Evolutionary conservation across 2,888 invertebrate species (phyloP), one percentile per base, ranked within the genome.

Genomic region (Isotomurus palustris): DNA sequence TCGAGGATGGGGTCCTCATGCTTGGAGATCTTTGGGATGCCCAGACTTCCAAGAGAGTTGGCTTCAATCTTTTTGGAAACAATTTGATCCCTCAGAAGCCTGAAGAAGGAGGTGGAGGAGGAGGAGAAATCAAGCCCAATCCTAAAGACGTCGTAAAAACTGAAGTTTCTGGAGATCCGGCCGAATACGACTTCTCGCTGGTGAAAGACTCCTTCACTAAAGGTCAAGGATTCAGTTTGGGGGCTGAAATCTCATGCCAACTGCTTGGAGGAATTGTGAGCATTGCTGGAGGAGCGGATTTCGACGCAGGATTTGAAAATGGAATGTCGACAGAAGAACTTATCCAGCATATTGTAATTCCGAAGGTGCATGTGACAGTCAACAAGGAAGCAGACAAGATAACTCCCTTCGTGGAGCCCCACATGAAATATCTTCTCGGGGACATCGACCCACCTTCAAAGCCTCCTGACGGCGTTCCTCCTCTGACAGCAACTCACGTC

Each of bases 61-160:
- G 54, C 10, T 48, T 47, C 28, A 54, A 54, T 38, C 54, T 54
- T 27, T 54, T 54, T 21, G 54, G 47, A 3, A 25, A 48, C 27
- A 54, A 35, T 17, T 17, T 28, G 17, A 54, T 6, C n/a, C 19
- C 6, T 8, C 10, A 17, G 12, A 8, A 14, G 19, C 17, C 17
- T 14, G 10, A 6, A 14, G 40, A 19, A 14, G 40, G 40, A 40
- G 6, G 40, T 14, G 12, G 40, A 40, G 32, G 32, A 32, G 32
- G 32, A 32, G 32, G 32, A 14, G 32, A 32, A 32, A 14, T 32
- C 14, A n/a, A n/a, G n/a, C 32, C 32, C 8, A 32, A 8, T 32
- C 14, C 32, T 32, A 40, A 40, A 19, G n/a, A 40, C n/a, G 12
- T 14, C 40, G n/a, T n/a, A n/a, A n/a, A n/a, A n/a, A n/a, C n/a